A percentile compares a stretch with the other conserved stretches of the same genome.
These are phyloP conservation scores for Crambe crambe DNA, from an alignment of 37 sponge, comb jelly and placozoan species.

Conservation along the genomic window DNA sequence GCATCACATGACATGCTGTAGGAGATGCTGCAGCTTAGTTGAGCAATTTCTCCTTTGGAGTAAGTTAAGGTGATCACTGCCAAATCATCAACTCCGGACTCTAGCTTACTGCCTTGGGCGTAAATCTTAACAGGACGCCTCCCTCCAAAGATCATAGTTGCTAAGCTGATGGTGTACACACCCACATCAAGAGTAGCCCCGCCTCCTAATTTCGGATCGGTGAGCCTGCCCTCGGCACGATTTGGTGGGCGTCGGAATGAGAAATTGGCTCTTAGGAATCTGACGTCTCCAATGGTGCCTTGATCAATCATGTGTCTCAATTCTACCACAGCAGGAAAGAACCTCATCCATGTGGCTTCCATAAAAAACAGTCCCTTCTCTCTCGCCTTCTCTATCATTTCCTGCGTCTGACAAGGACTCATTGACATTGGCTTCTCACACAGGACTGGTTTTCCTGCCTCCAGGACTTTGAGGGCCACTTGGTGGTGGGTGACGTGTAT, in stretches of 20 bases:
- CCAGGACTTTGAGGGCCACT: slow-evolving; percentile 26
- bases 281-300: slow-evolving; percentile 72
- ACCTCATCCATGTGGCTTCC: slow-evolving; percentile 84
- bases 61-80: too few relatives aligned
- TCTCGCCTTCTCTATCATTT: slow-evolving; percentile 48
- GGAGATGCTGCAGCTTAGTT: too few relatives aligned
- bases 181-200: slow-evolving; percentile 78
- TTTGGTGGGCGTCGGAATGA: slow-evolving; percentile 11
- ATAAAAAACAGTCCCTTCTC: slow-evolving; percentile 71
- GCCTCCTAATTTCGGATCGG: slow-evolving; percentile 65
- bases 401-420: slow-evolving; percentile 39
- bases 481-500: slow-evolving; percentile 66
- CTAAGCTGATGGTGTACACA: slow-evolving; percentile 67
- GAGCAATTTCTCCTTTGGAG: too few relatives aligned
- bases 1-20: too few relatives aligned
- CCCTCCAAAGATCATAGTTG: slow-evolving; percentile 64
- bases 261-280: slow-evolving; percentile 50
- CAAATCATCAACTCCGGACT: too few relatives aligned
- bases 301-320: slow-evolving; percentile 41
- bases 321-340: slow-evolving; percentile 69
- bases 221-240: slow-evolving; percentile 10
- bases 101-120: slow-evolving; percentile 50
- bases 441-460: slow-evolving; percentile 63
- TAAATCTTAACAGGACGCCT: slow-evolving; percentile 62
- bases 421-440: slow-evolving; percentile 83